Base-by-base conservation (phyloP, 2,797 vertebrate genomes). In the Sebastes hopkinsi region DNA sequence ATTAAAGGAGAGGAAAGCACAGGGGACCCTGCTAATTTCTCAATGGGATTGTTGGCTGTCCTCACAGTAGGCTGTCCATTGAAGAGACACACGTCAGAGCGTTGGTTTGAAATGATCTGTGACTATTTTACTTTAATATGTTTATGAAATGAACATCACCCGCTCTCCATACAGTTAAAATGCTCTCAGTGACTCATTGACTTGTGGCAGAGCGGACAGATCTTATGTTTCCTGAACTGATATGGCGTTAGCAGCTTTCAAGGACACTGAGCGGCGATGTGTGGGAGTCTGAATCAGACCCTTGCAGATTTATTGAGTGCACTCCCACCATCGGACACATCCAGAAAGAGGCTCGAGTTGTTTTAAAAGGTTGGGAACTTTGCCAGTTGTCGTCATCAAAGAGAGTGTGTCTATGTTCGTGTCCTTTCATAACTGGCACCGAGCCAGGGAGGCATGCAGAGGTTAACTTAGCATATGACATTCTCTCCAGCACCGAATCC, bases 391-490 rank as follows among this genome's bases (percentile, higher is more conserved):
- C 91, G 85, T 94, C 93, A 92, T 94, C 90, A 75, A 55, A 89
- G 85, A 91, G 92, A 90, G 90, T 89, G 89, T 76, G 86, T 86
- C 82, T 79, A 58, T 81, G 89, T 86, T 88, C 72, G 60, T 92
- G 92, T 94, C 92, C 92, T 94, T 91, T 92, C 61, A 54, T 76
- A 79, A 69, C 82, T 92, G 94, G 94, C 92, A 60, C 4, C 3
- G 11, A 76, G 89, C 93, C 93, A 94, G 76, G 2, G 86, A 91
- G 85, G 76, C 87, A 79, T 81, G 87, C 87, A 90, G 92, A 95
- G 94, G 94, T 94, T 93, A 93, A 91, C 90, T 95, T 93, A 90
- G 92, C 93, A 95, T 95, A 92, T 93, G 92, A 95, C 93, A 90
- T 95, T 95, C 89, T 93, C 89, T 69, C 72, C 80, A 66, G 89